phyloP scores from a whole-genome alignment of 2,113 vertebrate species.

The Chamaetylas fuelleborni region DNA sequence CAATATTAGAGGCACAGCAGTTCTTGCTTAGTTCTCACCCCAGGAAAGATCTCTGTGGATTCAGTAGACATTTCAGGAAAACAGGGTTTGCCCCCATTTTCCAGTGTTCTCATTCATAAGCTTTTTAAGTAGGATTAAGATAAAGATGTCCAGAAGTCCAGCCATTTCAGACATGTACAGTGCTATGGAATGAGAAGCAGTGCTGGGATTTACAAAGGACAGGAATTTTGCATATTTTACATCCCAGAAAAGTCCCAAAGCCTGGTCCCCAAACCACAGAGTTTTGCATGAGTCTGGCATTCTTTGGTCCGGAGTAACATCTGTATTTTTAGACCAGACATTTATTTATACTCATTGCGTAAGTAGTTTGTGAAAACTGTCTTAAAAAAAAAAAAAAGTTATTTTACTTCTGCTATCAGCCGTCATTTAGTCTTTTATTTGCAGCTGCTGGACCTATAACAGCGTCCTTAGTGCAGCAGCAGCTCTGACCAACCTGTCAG shows the following conservation, averaged over 20 bases:
- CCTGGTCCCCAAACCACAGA: background rate
- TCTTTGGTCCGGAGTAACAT: background rate
- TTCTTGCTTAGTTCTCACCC: background rate
- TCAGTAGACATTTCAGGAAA: background rate
- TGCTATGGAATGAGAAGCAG: background rate
- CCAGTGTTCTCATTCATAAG: background rate
- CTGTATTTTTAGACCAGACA: background rate
- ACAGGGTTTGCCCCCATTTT: background rate
- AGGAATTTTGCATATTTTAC: background rate
- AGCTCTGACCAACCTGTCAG: background rate
- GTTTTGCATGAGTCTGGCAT: background rate
- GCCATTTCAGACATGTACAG: background rate
- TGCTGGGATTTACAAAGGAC: background rate
- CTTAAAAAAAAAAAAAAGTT: background rate
- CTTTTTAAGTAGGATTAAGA: conserved; percentile 11
- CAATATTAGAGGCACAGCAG: background rate
- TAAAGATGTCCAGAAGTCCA: background rate
- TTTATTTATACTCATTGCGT: background rate
- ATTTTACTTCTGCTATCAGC: background rate
- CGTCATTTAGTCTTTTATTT: background rate
- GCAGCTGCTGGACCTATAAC: background rate
- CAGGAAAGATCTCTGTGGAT: background rate
- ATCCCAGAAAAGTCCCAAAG: background rate
- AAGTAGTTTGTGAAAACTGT: background rate
- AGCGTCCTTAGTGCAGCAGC: background rate